Base-by-base conservation (phyloP, 2,888 invertebrate species). In the Zhengitettix transpicula region DNA sequence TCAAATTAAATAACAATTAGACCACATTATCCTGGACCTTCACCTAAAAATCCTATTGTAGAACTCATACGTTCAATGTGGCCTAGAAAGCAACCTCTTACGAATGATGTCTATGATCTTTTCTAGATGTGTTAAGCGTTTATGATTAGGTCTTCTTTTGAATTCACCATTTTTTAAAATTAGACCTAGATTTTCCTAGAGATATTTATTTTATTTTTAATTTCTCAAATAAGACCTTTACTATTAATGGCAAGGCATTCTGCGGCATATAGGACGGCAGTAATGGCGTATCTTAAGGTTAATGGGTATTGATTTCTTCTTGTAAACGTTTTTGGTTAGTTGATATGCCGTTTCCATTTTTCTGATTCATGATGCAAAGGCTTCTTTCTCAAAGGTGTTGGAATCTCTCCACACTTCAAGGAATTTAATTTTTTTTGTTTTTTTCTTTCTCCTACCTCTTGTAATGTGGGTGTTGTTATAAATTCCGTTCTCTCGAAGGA, bases 271-370 rank as follows among this genome's bases (percentile, higher is more conserved):
- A n/a, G n/a, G 14, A 56, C 16, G 10, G 56, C 1, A 42, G 42
- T 58, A 58, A 41, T 58, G 58, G 52, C 53, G 40, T 10, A 54
- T n/a, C 40, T 58, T 53, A 9, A 42, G 9, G 14, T 58, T 58
- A 42, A 42, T 8, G 16, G 58, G 40, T 14, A 58, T 16, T 15
- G 58, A 58, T 53, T 15, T 47, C 17, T 57, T 57, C 15, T 57
- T 47, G 41, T 51, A 57, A 40, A 57, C 40, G 16, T 28, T 16
- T 10, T 57, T 57, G n/a, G n/a, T 57, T 17, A 57, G 16, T 8
- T 52, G 28, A 28, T 51, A n/a, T 9, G 47, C 12, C 57, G 51
- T 51, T 17, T 58, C 40, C 53, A 58, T 28, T n/a, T 28, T 53
- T 9, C 40, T 53, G 28, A 53, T 53, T 14, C 42, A 16, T 40